A percentile compares a stretch with the other conserved stretches of the same genome.
phyloP scores from a whole-genome alignment of 2,797 vertebrate genomes.

The Staurois parvus region DNA sequence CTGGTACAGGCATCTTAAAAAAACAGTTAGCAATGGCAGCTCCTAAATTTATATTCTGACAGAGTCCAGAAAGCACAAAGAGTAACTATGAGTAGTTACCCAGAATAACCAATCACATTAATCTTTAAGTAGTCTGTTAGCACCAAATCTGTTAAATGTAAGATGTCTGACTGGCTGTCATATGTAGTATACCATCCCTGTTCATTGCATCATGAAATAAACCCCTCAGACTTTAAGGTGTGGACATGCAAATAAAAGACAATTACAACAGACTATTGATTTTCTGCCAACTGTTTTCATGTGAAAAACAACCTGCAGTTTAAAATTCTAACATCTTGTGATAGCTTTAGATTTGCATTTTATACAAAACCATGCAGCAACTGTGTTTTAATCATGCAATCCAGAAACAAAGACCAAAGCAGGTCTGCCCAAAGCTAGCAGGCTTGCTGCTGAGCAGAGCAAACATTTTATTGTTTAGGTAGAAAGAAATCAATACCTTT shows the following conservation, averaged over 20 bases:
- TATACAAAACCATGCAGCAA: not conserved
- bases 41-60: not conserved
- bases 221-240: not conserved
- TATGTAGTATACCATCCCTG: too few species aligned
- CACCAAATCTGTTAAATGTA: too few species aligned
- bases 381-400: not conserved
- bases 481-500: slow-evolving; percentile 11
- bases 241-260: not conserved
- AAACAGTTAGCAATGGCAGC: not conserved
- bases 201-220: not conserved
- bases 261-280: not conserved
- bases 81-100: not conserved
- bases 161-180: too few species aligned
- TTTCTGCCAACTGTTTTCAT: not conserved
- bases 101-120: not conserved
- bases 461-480: slow-evolving; percentile 12
- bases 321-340: not conserved
- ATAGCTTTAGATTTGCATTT: not conserved
- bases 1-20: not conserved
- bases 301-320: not conserved
- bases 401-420: not conserved
- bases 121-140: not conserved
- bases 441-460: not conserved
- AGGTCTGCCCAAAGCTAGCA: not conserved
- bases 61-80: too few species aligned